Evolutionary conservation across 2,797 vertebrate genomes (phyloP).

Genomic region (Kryptolebias ocellatus): DNA sequence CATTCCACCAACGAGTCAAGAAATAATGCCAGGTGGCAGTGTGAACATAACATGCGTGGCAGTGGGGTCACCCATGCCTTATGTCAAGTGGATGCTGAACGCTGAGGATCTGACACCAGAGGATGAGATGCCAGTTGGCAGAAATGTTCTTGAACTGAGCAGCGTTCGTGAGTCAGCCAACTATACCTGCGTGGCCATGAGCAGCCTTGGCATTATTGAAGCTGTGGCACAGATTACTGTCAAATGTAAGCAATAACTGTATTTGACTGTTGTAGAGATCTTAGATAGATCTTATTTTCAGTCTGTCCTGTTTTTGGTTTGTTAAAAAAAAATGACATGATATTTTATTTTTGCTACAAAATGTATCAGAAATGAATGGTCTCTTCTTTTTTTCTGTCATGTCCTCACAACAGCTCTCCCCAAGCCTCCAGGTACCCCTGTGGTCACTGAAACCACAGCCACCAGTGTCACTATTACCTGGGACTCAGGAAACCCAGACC

Average conservation of each 20-base stretch:
- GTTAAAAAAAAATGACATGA: background rate
- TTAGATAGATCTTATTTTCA: background rate
- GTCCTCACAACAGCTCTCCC: constrained; percentile 88
- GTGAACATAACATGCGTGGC: constrained; percentile 99
- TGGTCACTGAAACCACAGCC: constrained; percentile 97
- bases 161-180: constrained; percentile 97
- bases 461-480: constrained; percentile 99
- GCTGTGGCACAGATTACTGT: constrained; percentile 97
- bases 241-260: constrained; percentile 89
- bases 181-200: constrained; percentile 99
- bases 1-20: constrained; percentile 95
- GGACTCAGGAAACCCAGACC: constrained; percentile 98
- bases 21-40: constrained; percentile 98
- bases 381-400: constrained; percentile 24
- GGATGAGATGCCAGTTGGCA: constrained; percentile 99
- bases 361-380: constrained; percentile 1
- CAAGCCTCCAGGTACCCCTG: constrained; percentile 93
- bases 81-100: constrained; percentile 99
- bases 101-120: constrained; percentile 95
- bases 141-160: constrained; percentile 96
- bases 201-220: constrained; percentile 97
- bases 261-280: constrained; percentile 3
- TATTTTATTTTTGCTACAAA: background rate
- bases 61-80: constrained; percentile 98
- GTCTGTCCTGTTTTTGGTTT: background rate